phyloP scores from a whole-genome alignment of 2,888 invertebrate genomes.

The Calephelis perditalis region DNA sequence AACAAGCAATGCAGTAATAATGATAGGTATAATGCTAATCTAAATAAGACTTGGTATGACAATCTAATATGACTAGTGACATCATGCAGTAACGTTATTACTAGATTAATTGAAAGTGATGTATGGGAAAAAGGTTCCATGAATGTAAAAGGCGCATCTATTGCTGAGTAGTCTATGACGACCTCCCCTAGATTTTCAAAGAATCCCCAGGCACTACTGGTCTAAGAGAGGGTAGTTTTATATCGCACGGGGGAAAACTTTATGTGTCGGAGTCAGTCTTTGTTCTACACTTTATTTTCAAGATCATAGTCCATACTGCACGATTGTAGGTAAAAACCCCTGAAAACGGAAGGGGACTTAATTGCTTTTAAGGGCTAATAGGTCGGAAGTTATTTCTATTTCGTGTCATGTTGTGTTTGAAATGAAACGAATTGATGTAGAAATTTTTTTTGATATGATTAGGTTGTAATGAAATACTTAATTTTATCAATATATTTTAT shows the following conservation, averaged over 20 bases:
- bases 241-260: constrained; percentile 69
- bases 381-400: constrained; percentile 6
- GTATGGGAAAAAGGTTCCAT: not conserved
- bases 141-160: not conserved
- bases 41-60: no score
- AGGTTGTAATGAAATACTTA: no score
- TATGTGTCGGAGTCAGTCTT: constrained; percentile 49
- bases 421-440: no score
- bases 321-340: constrained; percentile 35
- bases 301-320: constrained; percentile 43
- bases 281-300: constrained; percentile 57
- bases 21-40: no score
- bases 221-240: constrained; percentile 70
- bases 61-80: no score
- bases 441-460: no score
- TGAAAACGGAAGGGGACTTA: constrained; percentile 27
- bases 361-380: constrained; percentile 19
- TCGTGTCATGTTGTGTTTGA: not conserved
- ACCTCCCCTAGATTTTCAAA: constrained; percentile 49
- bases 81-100: no score
- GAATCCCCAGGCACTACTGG: constrained; percentile 49
- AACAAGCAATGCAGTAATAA: no score
- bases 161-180: constrained; percentile 37
- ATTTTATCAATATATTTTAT: no score
- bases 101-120: no score